phyloP scores from a whole-genome alignment of 2,888 invertebrate genomes.

The Bembecia ichneumoniformis region DNA sequence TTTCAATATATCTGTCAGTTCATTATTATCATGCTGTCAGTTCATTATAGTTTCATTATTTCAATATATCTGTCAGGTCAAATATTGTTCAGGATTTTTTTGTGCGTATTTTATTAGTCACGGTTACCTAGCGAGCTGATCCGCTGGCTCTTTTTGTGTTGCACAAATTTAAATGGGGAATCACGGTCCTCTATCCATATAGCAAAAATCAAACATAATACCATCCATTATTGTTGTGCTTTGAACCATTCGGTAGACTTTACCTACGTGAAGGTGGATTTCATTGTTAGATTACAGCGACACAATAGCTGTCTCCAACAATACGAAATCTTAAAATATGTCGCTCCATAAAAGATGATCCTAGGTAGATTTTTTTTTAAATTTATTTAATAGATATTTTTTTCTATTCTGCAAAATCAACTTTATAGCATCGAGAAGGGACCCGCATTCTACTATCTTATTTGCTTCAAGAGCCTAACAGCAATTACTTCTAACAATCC shows the following conservation, averaged over 20 bases:
- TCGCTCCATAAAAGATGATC: constrained; percentile 35
- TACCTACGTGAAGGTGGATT: constrained; percentile 36
- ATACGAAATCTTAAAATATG: constrained; percentile 55
- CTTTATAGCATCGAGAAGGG: constrained; percentile 26
- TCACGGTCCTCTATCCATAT: constrained; percentile 41
- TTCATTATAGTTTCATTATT: not conserved
- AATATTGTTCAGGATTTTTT: constrained; percentile 19
- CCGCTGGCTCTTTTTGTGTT: constrained; percentile 48
- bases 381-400: constrained; percentile 24
- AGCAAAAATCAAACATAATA: constrained; percentile 62
- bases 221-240: constrained; percentile 50
- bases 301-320: constrained; percentile 55
- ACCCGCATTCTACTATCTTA: constrained; percentile 53
- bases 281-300: constrained; percentile 51
- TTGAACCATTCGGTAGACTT: constrained; percentile 58
- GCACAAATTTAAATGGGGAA: constrained; percentile 53
- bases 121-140: constrained; percentile 53
- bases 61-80: too few species aligned
- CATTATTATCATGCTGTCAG: not conserved
- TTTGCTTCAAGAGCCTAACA: constrained; percentile 41
- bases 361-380: constrained; percentile 36
- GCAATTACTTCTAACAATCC: constrained; percentile 65
- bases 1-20: too few species aligned
- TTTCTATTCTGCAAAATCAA: constrained; percentile 22
- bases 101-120: constrained; percentile 40